Evolutionary conservation across 2,888 invertebrate species (phyloP).

Genomic region (Hydroisotoma schaefferi): DNA sequence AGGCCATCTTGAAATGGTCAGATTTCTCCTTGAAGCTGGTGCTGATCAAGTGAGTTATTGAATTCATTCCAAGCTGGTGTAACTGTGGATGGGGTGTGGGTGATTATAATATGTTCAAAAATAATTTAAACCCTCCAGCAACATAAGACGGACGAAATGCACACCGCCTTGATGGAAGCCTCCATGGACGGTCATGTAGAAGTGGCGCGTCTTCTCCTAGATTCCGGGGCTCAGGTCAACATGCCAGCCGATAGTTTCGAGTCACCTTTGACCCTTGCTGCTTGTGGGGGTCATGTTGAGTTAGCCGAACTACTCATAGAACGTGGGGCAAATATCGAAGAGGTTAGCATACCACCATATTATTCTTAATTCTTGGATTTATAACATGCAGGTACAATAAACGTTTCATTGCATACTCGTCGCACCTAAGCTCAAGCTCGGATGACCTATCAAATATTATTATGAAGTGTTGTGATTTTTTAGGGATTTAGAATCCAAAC

Average conservation of each 20-base stretch:
- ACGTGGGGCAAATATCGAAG: slow-evolving; percentile 96
- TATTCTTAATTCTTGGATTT: too few species aligned
- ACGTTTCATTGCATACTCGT: too few species aligned
- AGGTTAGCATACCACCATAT: too few species aligned
- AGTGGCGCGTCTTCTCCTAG: slow-evolving; percentile 87
- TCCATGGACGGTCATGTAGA: slow-evolving; percentile 99
- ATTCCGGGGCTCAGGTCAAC: slow-evolving; percentile 92
- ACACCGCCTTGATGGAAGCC: slow-evolving; percentile 98
- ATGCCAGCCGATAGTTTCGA: slow-evolving; percentile 99
- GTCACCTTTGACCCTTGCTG: slow-evolving; percentile 95
- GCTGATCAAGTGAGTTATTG: slow-evolving; percentile 66
- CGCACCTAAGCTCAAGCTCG: too few species aligned
- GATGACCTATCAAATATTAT: too few species aligned
- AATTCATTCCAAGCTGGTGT: neutral
- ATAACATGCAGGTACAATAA: too few species aligned
- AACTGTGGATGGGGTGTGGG: neutral
- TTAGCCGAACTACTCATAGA: slow-evolving; percentile 92
- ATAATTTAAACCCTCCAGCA: slow-evolving; percentile 59
- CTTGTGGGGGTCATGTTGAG: slow-evolving; percentile 98
- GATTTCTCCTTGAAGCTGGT: slow-evolving; percentile 90
- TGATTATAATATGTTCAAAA: neutral
- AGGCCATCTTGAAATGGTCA: slow-evolving; percentile 95
- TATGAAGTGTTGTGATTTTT: too few species aligned
- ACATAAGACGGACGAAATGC: slow-evolving; percentile 99
- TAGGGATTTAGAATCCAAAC: too few species aligned